Evolutionary conservation across 2,113 vertebrate genomes (phyloP).

Genomic region (Crotalus horridus): DNA sequence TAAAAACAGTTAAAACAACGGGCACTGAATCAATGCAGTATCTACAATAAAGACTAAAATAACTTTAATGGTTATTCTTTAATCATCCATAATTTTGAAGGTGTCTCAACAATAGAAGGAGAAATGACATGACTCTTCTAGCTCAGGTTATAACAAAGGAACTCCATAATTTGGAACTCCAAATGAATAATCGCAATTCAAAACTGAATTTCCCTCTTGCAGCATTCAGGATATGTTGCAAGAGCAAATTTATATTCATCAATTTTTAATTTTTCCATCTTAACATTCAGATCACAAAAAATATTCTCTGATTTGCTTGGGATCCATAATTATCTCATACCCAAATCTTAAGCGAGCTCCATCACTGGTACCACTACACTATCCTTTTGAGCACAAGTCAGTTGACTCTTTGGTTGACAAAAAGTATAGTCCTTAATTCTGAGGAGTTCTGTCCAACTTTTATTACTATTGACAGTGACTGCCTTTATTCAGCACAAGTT

Average conservation of each 20-base stretch:
- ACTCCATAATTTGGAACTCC: not conserved
- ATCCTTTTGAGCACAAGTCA: not conserved
- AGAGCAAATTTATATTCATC: not conserved
- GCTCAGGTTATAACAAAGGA: not conserved
- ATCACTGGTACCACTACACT: not conserved
- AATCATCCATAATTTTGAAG: not conserved
- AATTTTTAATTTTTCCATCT: not conserved
- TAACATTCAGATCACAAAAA: not conserved
- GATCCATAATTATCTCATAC: too few species aligned
- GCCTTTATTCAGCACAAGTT: not conserved
- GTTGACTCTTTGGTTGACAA: not conserved
- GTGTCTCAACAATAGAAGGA: not conserved
- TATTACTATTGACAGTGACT: not conserved
- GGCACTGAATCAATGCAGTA: not conserved
- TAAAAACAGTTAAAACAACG: not conserved
- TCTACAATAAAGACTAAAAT: not conserved
- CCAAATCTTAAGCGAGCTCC: not conserved
- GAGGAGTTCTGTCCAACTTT: not conserved
- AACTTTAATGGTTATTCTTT: not conserved
- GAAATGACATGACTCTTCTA: not conserved
- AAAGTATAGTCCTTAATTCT: not conserved
- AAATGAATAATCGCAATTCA: not conserved
- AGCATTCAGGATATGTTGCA: not conserved
- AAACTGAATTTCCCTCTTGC: not conserved
- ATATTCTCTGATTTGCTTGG: not conserved